Evolutionary conservation across 2,888 invertebrate species (phyloP).

Genomic region (Acanthosepion esculentum): DNA sequence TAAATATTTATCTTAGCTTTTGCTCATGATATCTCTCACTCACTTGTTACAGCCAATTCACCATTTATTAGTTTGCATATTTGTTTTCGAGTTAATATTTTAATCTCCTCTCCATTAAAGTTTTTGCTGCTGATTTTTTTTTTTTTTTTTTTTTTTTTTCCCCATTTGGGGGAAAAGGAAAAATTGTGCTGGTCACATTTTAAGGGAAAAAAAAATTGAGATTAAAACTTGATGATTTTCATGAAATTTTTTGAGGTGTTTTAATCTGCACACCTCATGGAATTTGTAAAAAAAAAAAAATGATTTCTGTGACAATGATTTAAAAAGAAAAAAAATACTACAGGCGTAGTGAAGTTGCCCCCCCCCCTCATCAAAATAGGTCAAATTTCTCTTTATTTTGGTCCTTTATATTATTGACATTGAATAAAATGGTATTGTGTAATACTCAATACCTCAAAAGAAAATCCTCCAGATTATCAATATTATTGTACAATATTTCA

Average conservation of each 20-base stretch:
- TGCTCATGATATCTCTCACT: neutral
- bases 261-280: neutral
- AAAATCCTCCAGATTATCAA: neutral
- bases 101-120: neutral
- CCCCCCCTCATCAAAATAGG: neutral
- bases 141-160: too few relatives aligned
- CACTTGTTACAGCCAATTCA: neutral
- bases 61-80: neutral
- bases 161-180: neutral
- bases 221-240: neutral
- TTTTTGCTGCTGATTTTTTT: neutral
- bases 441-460: neutral
- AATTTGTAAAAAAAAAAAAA: neutral
- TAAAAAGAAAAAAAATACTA: neutral
- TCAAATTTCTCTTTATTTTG: neutral
- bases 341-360: neutral
- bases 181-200: neutral
- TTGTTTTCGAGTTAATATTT: constrained; percentile 15
- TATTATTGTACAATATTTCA: neutral
- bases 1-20: neutral
- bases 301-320: neutral
- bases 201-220: neutral
- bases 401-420: neutral
- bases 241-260: neutral
- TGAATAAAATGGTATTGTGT: neutral